Conservation (phyloP, 1,140 invertebrate species). For the Drosophila aff. region DNA sequence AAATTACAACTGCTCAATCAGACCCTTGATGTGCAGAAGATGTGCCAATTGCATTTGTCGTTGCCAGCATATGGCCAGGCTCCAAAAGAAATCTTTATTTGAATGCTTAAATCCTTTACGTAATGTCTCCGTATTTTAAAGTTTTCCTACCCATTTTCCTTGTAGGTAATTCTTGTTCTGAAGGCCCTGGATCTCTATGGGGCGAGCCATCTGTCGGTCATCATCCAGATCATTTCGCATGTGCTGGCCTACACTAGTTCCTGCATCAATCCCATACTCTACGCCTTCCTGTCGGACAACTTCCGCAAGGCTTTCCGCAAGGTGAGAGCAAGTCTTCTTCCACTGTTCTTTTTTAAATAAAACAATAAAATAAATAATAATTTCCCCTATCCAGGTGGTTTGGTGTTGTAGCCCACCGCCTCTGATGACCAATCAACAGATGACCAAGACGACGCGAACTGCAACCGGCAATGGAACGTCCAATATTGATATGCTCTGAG, state of each 20-base stretch:
- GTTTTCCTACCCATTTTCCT: constrained; percentile 2
- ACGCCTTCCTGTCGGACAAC: constrained; percentile 86
- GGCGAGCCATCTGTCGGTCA: not conserved
- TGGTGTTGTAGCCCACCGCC: constrained; percentile 82
- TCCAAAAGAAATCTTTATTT: not conserved
- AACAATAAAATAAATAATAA: not conserved
- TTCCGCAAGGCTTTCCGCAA: constrained; percentile 94
- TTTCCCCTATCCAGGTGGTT: constrained; percentile 57
- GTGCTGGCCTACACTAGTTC: too few species aligned
- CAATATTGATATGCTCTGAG: constrained; percentile 80
- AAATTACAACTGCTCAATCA: constrained; percentile 32
- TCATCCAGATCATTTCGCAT: too few species aligned
- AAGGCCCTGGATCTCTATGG: constrained; percentile 91
- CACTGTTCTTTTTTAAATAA: not conserved
- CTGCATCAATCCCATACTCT: too few species aligned
- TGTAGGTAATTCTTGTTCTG: constrained; percentile 91
- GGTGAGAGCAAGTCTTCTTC: constrained; percentile 43
- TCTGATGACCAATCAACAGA: constrained; percentile 70
- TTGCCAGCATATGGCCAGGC: constrained; percentile 14
- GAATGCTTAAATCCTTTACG: not conserved
- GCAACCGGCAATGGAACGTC: constrained; percentile 82
- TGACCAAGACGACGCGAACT: constrained; percentile 81
- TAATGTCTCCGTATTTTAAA: not conserved
- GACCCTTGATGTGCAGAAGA: constrained; percentile 13
- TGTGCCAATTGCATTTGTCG: constrained; percentile 33